Percentiles rank a stretch among this genome's conserved stretches.
Conservation (phyloP, 2,888 invertebrate genomes). For the Noctua janthina region DNA sequence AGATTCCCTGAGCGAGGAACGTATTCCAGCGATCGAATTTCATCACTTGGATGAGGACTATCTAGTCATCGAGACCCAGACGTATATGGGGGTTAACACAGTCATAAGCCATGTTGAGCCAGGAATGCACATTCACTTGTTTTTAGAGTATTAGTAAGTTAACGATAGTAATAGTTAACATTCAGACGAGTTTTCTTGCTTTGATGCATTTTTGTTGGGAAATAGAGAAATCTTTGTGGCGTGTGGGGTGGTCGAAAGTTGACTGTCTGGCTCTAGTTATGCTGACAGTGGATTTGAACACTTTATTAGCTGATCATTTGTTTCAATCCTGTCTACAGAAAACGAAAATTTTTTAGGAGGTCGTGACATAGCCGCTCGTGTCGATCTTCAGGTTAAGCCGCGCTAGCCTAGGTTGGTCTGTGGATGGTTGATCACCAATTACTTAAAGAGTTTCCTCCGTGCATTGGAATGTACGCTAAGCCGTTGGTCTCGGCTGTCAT, state of each 20-base stretch:
- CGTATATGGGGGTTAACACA: conserved; percentile 68
- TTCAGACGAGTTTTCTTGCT: conserved; percentile 35
- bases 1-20: conserved; percentile 74
- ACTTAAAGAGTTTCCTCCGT: too few species aligned
- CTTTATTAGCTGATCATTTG: not conserved
- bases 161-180: conserved; percentile 30
- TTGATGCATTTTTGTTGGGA: conserved; percentile 10
- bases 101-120: conserved; percentile 65
- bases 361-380: too few species aligned
- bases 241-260: not conserved
- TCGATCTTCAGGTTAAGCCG: too few species aligned
- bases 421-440: too few species aligned
- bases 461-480: too few species aligned
- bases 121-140: conserved; percentile 64
- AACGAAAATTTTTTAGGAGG: too few species aligned
- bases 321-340: not conserved
- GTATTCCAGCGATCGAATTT: conserved; percentile 80
- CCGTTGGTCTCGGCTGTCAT: too few species aligned
- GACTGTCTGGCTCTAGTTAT: not conserved
- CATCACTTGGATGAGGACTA: conserved; percentile 76
- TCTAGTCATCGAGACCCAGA: conserved; percentile 71
- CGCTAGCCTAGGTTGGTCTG: too few species aligned
- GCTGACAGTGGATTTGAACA: not conserved
- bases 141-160: conserved; percentile 53
- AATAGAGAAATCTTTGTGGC: conserved; percentile 7